Conservation (phyloP, 53 echinoderm and acorn worm genomes). For the Hippasteria phrygiana region DNA sequence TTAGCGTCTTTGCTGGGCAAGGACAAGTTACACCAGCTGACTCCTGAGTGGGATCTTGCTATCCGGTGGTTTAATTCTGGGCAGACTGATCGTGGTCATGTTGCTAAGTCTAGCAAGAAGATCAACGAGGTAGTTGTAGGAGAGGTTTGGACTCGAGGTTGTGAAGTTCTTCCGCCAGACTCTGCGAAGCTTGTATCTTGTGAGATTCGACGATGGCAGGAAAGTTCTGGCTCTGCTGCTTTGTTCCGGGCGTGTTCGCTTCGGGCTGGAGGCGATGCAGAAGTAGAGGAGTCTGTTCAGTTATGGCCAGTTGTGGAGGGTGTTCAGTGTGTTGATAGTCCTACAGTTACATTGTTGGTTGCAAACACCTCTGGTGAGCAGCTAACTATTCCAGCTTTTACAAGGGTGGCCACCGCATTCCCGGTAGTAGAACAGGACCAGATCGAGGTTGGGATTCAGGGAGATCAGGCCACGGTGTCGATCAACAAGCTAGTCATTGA, state of each 20-base stretch:
- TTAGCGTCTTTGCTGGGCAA: neutral
- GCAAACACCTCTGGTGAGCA: conserved; percentile 3
- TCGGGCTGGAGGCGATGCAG: neutral
- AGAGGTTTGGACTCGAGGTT: neutral
- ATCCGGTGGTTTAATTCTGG: neutral
- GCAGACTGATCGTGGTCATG: neutral
- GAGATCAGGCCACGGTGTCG: neutral
- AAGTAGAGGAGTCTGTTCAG: no score
- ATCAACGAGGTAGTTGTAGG: neutral
- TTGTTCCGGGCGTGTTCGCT: neutral
- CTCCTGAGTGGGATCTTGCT: conserved; percentile 10
- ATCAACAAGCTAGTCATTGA: neutral
- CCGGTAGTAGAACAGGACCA: neutral
- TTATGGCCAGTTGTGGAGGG: neutral
- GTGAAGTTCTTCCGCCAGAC: neutral
- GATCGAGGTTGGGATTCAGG: neutral
- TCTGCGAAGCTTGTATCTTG: neutral
- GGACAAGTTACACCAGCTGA: neutral
- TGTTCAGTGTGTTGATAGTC: neutral
- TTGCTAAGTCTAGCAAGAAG: neutral
- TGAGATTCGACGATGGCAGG: neutral
- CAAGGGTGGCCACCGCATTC: neutral
- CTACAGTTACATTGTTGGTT: neutral
- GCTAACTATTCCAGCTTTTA: conserved; percentile 12
- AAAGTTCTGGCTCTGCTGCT: neutral